Evolutionary conservation across 2,888 invertebrate genomes (phyloP).

Genomic region (Melanotus villosus): DNA sequence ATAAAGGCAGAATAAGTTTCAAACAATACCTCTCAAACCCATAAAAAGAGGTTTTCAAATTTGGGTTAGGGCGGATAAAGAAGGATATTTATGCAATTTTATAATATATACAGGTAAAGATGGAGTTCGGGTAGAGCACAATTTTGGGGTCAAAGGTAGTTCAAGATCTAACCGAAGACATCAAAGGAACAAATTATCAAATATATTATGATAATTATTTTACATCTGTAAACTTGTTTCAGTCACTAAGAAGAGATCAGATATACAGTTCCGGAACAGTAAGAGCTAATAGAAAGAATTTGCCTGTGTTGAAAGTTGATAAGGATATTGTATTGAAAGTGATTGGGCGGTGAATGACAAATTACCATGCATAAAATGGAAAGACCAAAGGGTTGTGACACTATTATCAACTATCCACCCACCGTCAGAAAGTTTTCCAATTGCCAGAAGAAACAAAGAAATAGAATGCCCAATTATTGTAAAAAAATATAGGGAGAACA

Average conservation of each 20-base stretch:
- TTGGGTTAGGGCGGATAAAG: slow-evolving; percentile 46
- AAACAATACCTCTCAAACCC: slow-evolving; percentile 50
- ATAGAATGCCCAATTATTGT: neutral
- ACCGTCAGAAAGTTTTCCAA: neutral
- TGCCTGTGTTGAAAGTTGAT: neutral
- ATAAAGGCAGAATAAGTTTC: slow-evolving; percentile 30
- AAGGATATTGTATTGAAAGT: slow-evolving; percentile 17
- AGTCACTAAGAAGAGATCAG: neutral
- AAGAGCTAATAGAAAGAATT: neutral
- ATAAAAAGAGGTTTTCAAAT: slow-evolving; percentile 48
- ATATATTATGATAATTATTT: neutral
- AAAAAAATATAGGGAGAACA: neutral
- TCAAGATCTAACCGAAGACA: too few species aligned
- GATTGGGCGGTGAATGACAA: slow-evolving; percentile 5
- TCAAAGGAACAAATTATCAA: too few species aligned
- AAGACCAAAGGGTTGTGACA: slow-evolving; percentile 13
- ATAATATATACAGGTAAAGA: slow-evolving; percentile 17
- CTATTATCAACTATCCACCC: neutral
- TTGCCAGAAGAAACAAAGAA: neutral
- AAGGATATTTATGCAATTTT: slow-evolving; percentile 2
- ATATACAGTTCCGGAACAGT: neutral
- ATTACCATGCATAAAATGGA: slow-evolving; percentile 6
- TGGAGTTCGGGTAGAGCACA: neutral
- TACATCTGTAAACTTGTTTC: neutral
- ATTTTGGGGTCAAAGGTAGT: too few species aligned